A percentile compares a stretch with the other conserved stretches of the same genome.
Conservation (phyloP, 2,113 vertebrate genomes). For the Pelodiscus sinensis region DNA sequence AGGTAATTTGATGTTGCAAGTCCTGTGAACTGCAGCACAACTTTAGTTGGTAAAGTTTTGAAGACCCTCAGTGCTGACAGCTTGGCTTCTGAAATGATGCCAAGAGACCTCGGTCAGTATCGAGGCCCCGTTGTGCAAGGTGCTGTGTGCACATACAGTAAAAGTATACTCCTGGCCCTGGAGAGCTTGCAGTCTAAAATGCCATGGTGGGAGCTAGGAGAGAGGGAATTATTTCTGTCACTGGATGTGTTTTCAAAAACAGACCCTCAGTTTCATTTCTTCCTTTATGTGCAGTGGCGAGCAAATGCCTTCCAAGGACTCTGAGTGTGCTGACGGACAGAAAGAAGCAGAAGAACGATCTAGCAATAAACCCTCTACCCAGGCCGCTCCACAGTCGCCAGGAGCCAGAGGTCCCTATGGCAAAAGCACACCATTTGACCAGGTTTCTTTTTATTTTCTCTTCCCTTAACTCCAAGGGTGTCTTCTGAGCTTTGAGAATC, state of each 20-base stretch:
- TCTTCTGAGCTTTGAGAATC: neutral
- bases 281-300: constrained; percentile 77
- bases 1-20: constrained; percentile 77
- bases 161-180: neutral
- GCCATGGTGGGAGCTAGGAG: neutral
- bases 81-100: neutral
- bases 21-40: neutral
- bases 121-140: neutral
- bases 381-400: constrained; percentile 76
- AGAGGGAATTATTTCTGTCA: neutral
- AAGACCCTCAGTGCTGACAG: neutral
- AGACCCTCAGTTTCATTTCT: neutral
- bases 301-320: constrained; percentile 80
- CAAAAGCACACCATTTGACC: constrained; percentile 86
- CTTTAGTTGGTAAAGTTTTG: neutral
- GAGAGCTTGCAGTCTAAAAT: neutral
- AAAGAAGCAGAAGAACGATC: constrained; percentile 87
- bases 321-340: constrained; percentile 81
- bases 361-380: constrained; percentile 77
- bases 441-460: constrained; percentile 79
- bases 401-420: constrained; percentile 77
- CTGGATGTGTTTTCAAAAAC: neutral
- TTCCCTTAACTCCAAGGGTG: neutral
- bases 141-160: neutral
- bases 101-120: neutral